Percentiles rank a stretch among this genome's conserved stretches.
Conservation (phyloP, 2,888 invertebrate genomes). For the Drosophila meridiana region DNA sequence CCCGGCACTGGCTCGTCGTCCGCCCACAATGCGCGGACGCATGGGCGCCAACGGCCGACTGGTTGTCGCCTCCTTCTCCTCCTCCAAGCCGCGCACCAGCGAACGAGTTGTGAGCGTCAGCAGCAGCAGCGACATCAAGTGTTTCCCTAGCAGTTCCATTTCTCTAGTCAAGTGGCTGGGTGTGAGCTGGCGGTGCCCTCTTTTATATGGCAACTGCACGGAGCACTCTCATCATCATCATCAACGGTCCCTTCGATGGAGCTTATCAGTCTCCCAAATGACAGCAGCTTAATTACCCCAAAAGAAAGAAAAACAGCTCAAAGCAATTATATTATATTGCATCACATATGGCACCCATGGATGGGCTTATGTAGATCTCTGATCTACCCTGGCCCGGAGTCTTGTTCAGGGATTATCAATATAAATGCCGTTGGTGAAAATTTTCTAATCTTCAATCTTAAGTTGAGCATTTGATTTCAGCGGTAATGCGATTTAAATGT, state of each 20-base stretch:
- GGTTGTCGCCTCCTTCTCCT: slow-evolving; percentile 1
- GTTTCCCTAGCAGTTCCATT: slow-evolving; percentile 32
- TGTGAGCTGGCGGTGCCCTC: slow-evolving; percentile 12
- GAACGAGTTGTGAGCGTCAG: slow-evolving; percentile 9
- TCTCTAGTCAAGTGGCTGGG: not conserved
- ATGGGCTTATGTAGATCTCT: not conserved
- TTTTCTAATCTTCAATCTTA: not conserved
- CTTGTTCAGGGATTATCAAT: not conserved
- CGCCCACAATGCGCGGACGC: slow-evolving; percentile 78
- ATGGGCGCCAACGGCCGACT: not conserved
- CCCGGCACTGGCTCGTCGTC: slow-evolving; percentile 75
- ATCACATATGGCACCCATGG: slow-evolving; percentile 2
- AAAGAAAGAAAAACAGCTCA: not conserved
- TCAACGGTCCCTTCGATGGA: slow-evolving; percentile 12
- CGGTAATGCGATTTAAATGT: not conserved
- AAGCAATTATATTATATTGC: slow-evolving; percentile 2
- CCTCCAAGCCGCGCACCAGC: not conserved
- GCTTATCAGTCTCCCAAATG: slow-evolving; percentile 47
- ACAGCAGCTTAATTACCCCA: slow-evolving; percentile 44
- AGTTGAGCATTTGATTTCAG: not conserved
- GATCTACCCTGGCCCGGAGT: not conserved
- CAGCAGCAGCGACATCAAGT: slow-evolving; percentile 30
- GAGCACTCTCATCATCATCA: slow-evolving; percentile 24
- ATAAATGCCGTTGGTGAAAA: not conserved
- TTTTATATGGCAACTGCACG: slow-evolving; percentile 40